phyloP scores from a whole-genome alignment of 2,797 vertebrate species.

The Sebastes minor region DNA sequence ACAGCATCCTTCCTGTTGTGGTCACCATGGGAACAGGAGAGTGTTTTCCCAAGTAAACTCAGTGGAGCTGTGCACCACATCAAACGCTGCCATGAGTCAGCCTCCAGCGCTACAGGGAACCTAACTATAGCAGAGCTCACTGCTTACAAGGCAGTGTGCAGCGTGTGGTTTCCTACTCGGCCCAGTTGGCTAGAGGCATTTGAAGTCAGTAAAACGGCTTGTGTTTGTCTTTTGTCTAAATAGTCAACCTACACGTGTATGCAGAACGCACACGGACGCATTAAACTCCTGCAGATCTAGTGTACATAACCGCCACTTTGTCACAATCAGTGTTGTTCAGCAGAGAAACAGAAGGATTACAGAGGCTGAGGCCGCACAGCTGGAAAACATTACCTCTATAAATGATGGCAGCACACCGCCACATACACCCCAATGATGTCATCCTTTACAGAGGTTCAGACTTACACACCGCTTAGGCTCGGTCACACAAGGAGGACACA shows the following conservation, averaged over 20 bases:
- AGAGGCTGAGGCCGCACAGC: conserved; percentile 52
- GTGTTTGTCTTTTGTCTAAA: conserved; percentile 52
- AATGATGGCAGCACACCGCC: conserved; percentile 62
- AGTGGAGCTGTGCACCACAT: conserved; percentile 67
- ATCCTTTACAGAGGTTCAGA: conserved; percentile 48
- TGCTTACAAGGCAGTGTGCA: conserved; percentile 72
- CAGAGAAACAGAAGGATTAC: conserved; percentile 24
- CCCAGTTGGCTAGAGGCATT: conserved; percentile 53
- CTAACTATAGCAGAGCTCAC: conserved; percentile 68
- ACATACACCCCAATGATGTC: conserved; percentile 70
- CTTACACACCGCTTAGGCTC: conserved; percentile 39
- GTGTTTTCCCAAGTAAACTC: conserved; percentile 74
- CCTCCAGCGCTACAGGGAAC: conserved; percentile 67
- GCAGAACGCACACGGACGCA: neutral
- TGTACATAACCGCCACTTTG: neutral
- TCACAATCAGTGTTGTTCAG: conserved; percentile 21
- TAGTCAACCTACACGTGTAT: conserved; percentile 26
- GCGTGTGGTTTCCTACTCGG: conserved; percentile 62
- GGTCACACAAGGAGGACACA: conserved; percentile 20
- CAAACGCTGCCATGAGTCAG: conserved; percentile 76
- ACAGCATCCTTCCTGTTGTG: conserved; percentile 73
- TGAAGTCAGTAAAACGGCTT: conserved; percentile 45
- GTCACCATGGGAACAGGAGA: conserved; percentile 74
- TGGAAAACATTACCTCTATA: conserved; percentile 73
- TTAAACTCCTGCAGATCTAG: conserved; percentile 6